Evolutionary conservation across 2,888 invertebrate genomes (phyloP), one percentile per base, ranked within the genome.

Genomic region (Diabrotica balteata): DNA sequence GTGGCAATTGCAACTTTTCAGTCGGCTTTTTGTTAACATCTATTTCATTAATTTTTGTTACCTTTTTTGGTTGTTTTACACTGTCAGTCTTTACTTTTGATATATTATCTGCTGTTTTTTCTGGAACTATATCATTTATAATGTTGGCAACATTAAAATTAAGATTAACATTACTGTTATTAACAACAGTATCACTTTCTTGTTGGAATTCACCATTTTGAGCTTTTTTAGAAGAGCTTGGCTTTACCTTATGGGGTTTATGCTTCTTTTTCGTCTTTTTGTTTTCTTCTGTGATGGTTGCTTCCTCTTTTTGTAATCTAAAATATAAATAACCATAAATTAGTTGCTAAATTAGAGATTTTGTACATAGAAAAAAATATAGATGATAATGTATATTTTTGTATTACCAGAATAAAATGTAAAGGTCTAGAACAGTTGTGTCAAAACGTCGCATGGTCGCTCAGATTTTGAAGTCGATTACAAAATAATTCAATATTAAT

Each of bases 1-100:
- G 86, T 84, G 71, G 83, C 80, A 68, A 84, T 84, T 71, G 81
- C 82, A 74, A 77, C 81, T 74, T 84, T 85, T 72, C 43, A 10
- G 17, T 72, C 22, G 55, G 63, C 70, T 73, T 77, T 70, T 69
- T 55, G 42, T 6, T 44, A 11, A 49, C 11, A 52, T 7, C 76
- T 32, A 69, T 66, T 60, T 71, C 71, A 52, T 17, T 49, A 43
- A 32, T 45, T 57, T 58, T 69, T 50, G 42, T 9, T 7, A 47
- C 44, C 46, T 42, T 54, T 53, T 63, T 66, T 52, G 11, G 53
- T 9, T 67, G 65, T n/a, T 11, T 52, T 22, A 54, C 53, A 50
- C 75, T 77, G 69, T 77, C 76, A 61, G 77, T 78, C 52, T 76
- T 78, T 9, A 46, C 59, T 59, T 69, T 70, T 17, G 10, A 50